These are phyloP conservation scores for Aphelenchoides fujianensis DNA, from an alignment of 1,140 invertebrate genomes.

Conservation along the genomic window DNA sequence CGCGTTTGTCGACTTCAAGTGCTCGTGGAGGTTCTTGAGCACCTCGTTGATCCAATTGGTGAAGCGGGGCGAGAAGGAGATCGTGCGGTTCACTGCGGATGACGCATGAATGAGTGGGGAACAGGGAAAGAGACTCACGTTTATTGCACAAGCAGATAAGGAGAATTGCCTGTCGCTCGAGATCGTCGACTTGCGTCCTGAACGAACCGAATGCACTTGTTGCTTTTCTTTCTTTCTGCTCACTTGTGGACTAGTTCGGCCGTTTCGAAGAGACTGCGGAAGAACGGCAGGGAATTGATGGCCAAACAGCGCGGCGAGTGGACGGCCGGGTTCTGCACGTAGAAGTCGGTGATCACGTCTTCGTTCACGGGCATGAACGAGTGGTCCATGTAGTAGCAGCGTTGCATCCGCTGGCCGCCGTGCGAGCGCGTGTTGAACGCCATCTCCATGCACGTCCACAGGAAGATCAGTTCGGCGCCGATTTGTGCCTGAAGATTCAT, in stretches of 20 bases:
- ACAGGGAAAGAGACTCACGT: neutral
- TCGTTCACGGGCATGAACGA: neutral
- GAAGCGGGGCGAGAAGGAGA: neutral
- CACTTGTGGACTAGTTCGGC: neutral
- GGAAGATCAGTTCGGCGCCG: neutral
- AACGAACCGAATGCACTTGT: neutral
- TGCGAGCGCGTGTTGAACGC: constrained; percentile 2
- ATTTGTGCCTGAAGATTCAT: neutral
- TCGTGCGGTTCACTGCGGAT: neutral
- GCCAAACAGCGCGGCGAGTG: neutral
- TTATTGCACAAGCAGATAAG: constrained; percentile 12
- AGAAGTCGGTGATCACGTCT: neutral
- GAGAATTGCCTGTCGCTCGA: neutral
- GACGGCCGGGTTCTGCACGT: neutral
- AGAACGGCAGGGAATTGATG: neutral
- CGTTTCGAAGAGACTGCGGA: neutral
- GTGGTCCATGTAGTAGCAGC: neutral
- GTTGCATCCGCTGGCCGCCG: neutral
- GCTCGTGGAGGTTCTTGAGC: neutral
- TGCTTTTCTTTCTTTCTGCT: neutral
- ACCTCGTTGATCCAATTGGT: neutral
- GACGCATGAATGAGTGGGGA: neutral
- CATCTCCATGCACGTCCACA: neutral
- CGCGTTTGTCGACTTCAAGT: neutral
- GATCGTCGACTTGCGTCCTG: neutral